Percentiles rank a stretch among this genome's conserved stretches.
These are phyloP conservation scores for Cyprinella venusta DNA, from an alignment of 2,797 vertebrate genomes.

Conservation along the genomic window DNA sequence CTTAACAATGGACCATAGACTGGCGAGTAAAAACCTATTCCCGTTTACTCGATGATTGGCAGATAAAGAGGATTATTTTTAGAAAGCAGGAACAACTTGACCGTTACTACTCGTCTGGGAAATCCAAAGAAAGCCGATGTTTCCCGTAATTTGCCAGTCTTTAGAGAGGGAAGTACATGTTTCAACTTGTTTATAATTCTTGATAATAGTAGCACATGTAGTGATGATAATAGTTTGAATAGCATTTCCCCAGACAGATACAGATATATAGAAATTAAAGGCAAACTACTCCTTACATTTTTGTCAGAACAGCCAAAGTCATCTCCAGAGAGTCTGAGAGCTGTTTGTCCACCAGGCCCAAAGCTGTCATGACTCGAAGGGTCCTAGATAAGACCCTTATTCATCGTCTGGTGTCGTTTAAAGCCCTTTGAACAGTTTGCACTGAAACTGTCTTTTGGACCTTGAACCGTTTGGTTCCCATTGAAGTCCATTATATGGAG, in stretches of 20 bases:
- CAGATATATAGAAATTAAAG: not conserved
- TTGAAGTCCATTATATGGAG: too few species aligned
- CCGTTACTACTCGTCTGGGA: constrained; percentile 47
- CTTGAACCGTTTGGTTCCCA: too few species aligned
- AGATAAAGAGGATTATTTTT: constrained; percentile 69
- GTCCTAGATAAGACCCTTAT: too few species aligned
- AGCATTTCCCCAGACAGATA: not conserved
- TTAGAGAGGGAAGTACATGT: not conserved
- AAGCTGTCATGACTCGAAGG: too few species aligned
- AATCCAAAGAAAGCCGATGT: constrained; percentile 40
- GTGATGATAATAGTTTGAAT: not conserved
- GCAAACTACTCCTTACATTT: not conserved
- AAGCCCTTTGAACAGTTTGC: too few species aligned
- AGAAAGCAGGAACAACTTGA: constrained; percentile 46
- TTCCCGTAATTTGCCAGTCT: not conserved
- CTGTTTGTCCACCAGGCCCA: not conserved
- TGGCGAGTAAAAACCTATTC: not conserved
- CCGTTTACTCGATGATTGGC: not conserved
- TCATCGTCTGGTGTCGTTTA: too few species aligned
- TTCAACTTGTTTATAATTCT: not conserved
- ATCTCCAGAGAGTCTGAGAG: not conserved
- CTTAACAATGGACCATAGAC: not conserved
- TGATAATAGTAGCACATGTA: not conserved
- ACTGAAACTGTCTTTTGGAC: too few species aligned
- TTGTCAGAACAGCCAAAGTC: not conserved